Base-by-base conservation (phyloP, 2,888 invertebrate species). In the Carpatolechia fugitivella region DNA sequence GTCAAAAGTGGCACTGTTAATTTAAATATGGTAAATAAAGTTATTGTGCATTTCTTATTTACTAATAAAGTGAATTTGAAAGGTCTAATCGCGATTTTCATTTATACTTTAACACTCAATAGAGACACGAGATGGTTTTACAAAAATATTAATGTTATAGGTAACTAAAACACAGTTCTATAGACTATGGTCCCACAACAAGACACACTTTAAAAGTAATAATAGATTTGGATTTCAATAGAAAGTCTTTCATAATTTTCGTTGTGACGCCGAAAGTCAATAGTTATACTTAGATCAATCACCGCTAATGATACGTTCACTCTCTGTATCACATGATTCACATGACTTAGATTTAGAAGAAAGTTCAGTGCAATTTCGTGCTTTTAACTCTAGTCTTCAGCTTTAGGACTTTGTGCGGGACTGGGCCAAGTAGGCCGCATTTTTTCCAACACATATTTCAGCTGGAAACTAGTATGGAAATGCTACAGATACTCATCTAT, bases 401-500 rank as follows among this genome's bases (percentile, higher is more conserved):
- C 69, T 72, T 75, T 74, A 44, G 81, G 84, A 70, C 85, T 88
- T 83, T 85, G 86, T 80, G 79, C 81, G 60, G 82, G 78, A 62
- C 79, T 78, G 8, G 85, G 85, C 85, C 85, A 88, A 7, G 86
- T 84, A 0, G 88, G 87, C 80, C 86, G 73, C 72, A 81, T 78
- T 63, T 85, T 86, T 78, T 89, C 88, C 80, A 90, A 81, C 70
- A 87, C 88, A 62, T 88, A 89, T 76, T 89, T 88, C 57, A 89
- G 82, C 84, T 88, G 90, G 77, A 90, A 88, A 78, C 84, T 79
- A 58, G 87, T 86, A 59, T 89, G 87, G 59, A 88, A 89, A 87
- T 89, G 90, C 89, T 92, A 93, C 91, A 92, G 92, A 70, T 92
- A 92, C 76, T 92, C 92, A 71, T 93, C 92, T 73, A 92, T 91